These are phyloP conservation scores for Harpagifer antarcticus DNA, from an alignment of 2,797 vertebrate species.

Conservation along the genomic window DNA sequence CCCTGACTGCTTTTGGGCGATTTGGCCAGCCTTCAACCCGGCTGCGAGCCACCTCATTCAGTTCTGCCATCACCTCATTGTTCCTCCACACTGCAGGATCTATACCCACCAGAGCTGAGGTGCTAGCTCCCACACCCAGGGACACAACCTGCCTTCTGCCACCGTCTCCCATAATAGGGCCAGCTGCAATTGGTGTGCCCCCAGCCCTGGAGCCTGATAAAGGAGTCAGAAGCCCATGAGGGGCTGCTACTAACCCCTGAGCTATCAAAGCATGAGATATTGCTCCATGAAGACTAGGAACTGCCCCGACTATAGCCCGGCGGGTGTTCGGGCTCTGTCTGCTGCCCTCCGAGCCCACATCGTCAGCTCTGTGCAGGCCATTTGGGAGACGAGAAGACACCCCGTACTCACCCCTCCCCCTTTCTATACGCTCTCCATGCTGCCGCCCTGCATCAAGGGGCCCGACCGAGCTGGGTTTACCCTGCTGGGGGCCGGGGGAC, in stretches of 20 bases:
- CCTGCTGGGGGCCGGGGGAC: conserved; percentile 87
- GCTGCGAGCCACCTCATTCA: conserved; percentile 88
- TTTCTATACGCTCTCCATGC: conserved; percentile 80
- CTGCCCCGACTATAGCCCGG: conserved; percentile 83
- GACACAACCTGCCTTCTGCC: conserved; percentile 81
- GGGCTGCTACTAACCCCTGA: conserved; percentile 84
- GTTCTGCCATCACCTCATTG: conserved; percentile 86
- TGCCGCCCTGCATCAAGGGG: conserved; percentile 80
- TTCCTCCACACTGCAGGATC: conserved; percentile 81
- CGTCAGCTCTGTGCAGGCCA: conserved; percentile 87
- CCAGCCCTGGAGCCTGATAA: conserved; percentile 82
- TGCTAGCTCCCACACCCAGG: conserved; percentile 76
- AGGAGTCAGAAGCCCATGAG: conserved; percentile 86
- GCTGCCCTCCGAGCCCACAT: conserved; percentile 85
- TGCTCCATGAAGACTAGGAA: conserved; percentile 77
- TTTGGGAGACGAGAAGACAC: conserved; percentile 88
- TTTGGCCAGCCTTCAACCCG: conserved; percentile 90
- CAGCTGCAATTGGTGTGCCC: conserved; percentile 75
- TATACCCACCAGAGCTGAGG: conserved; percentile 84
- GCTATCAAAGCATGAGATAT: conserved; percentile 84
- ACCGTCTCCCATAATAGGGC: conserved; percentile 85
- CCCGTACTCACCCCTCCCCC: conserved; percentile 86
- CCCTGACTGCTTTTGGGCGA: conserved; percentile 85
- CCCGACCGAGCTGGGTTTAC: conserved; percentile 83
- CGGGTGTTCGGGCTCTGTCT: conserved; percentile 87